These are phyloP conservation scores for Channa striata DNA, from an alignment of 2,797 vertebrate genomes.

Conservation along the genomic window DNA sequence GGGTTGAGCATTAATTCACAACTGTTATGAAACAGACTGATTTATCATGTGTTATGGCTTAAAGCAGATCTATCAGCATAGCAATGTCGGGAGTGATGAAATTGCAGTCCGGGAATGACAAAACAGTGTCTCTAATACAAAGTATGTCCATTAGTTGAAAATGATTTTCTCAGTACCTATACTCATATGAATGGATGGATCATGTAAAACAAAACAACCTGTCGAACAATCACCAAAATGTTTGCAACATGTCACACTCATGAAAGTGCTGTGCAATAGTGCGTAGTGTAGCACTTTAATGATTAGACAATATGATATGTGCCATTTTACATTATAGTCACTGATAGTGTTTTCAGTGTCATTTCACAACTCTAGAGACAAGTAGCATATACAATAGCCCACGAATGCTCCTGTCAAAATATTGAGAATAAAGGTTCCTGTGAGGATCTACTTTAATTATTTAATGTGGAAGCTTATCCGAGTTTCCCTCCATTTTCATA, in stretches of 20 bases:
- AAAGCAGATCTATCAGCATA: neutral
- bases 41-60: neutral
- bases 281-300: too few relatives aligned
- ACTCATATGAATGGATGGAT: too few relatives aligned
- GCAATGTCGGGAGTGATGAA: too few relatives aligned
- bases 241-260: too few relatives aligned
- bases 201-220: too few relatives aligned
- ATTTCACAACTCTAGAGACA: neutral
- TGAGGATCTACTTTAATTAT: conserved; percentile 62
- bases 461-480: conserved; percentile 60
- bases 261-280: too few relatives aligned
- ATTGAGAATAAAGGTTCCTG: conserved; percentile 8
- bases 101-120: too few relatives aligned
- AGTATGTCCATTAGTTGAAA: too few relatives aligned
- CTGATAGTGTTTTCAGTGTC: neutral
- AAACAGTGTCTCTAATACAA: too few relatives aligned
- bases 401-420: neutral
- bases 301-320: too few relatives aligned
- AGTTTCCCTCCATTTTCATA: conserved; percentile 67
- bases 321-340: neutral
- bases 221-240: too few relatives aligned
- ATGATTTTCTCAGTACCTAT: too few relatives aligned
- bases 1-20: neutral
- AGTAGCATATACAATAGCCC: neutral
- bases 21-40: neutral